Percentiles rank a stretch among this genome's conserved stretches.
These are phyloP conservation scores for Saiga tatarica DNA, from an alignment of 2,113 vertebrate genomes.

Conservation along the genomic window DNA sequence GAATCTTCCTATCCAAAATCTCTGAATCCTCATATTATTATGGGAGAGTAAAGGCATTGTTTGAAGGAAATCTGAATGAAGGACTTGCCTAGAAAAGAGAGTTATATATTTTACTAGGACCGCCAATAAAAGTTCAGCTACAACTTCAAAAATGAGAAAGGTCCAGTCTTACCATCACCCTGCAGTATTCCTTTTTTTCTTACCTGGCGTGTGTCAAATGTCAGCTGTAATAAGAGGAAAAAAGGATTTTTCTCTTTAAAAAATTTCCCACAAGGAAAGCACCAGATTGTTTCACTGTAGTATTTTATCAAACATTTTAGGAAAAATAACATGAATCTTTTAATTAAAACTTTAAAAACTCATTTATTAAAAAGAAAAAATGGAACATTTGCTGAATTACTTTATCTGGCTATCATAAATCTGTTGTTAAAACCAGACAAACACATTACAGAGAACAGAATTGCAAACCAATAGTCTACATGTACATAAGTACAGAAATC, in stretches of 20 bases:
- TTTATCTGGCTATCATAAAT: neutral
- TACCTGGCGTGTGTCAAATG: conserved; percentile 12
- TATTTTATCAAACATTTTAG: neutral
- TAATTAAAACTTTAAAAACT: neutral
- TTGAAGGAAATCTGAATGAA: conserved; percentile 54
- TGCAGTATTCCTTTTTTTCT: neutral
- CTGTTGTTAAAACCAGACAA: neutral
- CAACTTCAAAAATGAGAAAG: conserved; percentile 47
- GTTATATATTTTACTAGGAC: neutral
- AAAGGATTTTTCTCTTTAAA: conserved; percentile 30
- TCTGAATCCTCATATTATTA: conserved; percentile 14
- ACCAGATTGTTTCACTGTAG: neutral
- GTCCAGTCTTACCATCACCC: conserved; percentile 27
- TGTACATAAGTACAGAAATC: neutral
- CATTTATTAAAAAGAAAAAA: neutral
- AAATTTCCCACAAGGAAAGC: neutral
- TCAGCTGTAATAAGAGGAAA: conserved; percentile 35
- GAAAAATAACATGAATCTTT: neutral
- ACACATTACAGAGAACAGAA: neutral
- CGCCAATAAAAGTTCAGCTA: conserved; percentile 50
- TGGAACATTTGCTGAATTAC: neutral
- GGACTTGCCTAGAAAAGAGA: conserved; percentile 40
- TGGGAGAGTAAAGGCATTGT: conserved; percentile 46
- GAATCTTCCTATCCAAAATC: conserved; percentile 69
- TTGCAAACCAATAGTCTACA: neutral